Percentiles rank a stretch among this genome's conserved stretches.
Conservation (phyloP, 2,888 invertebrate genomes). For the Limenitis camilla region DNA sequence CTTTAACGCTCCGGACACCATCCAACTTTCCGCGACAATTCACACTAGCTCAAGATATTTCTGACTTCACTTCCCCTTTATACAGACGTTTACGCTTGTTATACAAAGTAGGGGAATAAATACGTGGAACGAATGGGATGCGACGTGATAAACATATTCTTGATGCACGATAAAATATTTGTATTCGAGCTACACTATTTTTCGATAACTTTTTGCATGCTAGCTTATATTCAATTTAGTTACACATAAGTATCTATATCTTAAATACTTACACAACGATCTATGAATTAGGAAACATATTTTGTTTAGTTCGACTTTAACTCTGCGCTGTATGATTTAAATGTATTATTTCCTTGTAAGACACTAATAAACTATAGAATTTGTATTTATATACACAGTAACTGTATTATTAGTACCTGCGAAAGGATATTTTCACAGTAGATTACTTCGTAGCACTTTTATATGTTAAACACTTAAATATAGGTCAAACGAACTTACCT, state of each 20-base stretch:
- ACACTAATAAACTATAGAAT: too few species aligned
- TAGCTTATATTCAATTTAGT: background rate
- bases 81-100: slow-evolving; percentile 42
- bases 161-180: slow-evolving; percentile 17
- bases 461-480: too few species aligned
- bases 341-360: too few species aligned
- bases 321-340: too few species aligned
- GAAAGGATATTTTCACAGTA: too few species aligned
- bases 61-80: slow-evolving; percentile 23
- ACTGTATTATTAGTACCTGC: too few species aligned
- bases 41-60: slow-evolving; percentile 22
- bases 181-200: background rate
- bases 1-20: slow-evolving; percentile 37
- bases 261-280: background rate
- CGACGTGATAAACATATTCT: slow-evolving; percentile 21
- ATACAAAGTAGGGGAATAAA: slow-evolving; percentile 41
- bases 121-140: slow-evolving; percentile 40
- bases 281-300: too few species aligned
- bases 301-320: too few species aligned
- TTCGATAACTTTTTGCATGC: background rate
- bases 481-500: too few species aligned
- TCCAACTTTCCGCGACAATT: slow-evolving; percentile 38
- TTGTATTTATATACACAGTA: too few species aligned
- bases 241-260: background rate
- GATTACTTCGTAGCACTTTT: too few species aligned